Evolutionary conservation across 2,797 vertebrate genomes (phyloP), one percentile per base, ranked within the genome.

Genomic region (Fistularia tabacaria): DNA sequence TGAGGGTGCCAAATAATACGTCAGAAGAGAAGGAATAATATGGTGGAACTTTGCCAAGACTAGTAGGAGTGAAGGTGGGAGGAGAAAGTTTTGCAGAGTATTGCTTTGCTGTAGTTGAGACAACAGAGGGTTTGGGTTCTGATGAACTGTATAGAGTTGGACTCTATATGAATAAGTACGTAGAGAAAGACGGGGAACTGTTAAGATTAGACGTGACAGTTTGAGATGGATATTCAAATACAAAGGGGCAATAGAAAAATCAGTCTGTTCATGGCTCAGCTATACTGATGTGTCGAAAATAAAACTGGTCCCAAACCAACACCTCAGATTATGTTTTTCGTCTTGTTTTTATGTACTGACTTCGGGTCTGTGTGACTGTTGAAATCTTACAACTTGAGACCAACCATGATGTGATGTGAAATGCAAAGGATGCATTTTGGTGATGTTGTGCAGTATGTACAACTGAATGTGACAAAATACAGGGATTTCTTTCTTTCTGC

Each of bases 41-140:
- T 49, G 49, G 59, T 15, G 54, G 63, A 73, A 55, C 48, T 6
- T 47, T 45, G 62, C 72, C 74, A 71, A 67, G 59, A 54, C 64
- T 36, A 54, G 70, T 65, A 59, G 77, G 76, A 80, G 74, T 37
- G 15, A 38, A 69, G 51, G 71, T 64, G 66, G 76, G 74, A 80
- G 69, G 76, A 60, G 54, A 72, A 78, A 66, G 70, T 77, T 66
- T 25, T 0, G 53, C 44, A 45, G 62, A 64, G 76, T 74, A 69
- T 44, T 63, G 66, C 55, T n/a, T 57, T 14, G 14, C 54, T 46
- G 59, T 13, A 43, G 74, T 74, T 80, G 61, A 77, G 71, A 76
- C 67, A 64, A 60, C 64, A 51, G 49, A 7, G 25, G 69, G 69
- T 77, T 73, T 69, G 58, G 58, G 38, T 54, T 67, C 51, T 73